Base-by-base conservation (phyloP, 2,113 vertebrate species). In the Ornithorhynchus anatinus region DNA sequence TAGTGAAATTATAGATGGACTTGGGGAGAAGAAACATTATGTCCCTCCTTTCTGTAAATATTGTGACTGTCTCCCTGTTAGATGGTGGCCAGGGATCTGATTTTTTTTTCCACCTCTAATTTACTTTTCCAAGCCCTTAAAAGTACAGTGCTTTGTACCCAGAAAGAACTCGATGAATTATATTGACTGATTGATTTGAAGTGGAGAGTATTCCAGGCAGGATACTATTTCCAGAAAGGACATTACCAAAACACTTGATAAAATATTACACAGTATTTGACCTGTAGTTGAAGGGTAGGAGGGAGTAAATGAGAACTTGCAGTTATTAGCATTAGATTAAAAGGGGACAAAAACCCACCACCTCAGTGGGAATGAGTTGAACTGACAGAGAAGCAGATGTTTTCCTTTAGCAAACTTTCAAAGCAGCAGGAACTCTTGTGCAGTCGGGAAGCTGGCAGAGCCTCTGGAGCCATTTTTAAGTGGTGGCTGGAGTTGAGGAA, bases 351-450 rank as follows among this genome's bases (percentile, higher is more conserved):
- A 31, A 10, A 1, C 54, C 60, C 56, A 31, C 29, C 64, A 39
- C 52, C 48, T 75, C 67, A 45, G 64, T 75, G 60, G 40, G 77
- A 85, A 32, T 14, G 52, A 76, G 81, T 31, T 47, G 72, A 77
- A 42, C 40, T 52, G 59, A 48, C 15, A 17, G 52, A 72, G 59
- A 84, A 84, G 53, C 83, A 87, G 83, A 81, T 84, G 82, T 84
- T 87, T 84, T 70, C 72, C 78, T 79, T 85, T 85, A 84, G 75
- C 66, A 67, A 77, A 79, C 48, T 59, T 84, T 70, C 70, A 85
- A 77, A 75, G 75, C 78, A 75, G 78, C 67, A 59, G 82, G 52
- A 77, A 77, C 62, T 43, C 5, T 1, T 19, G 35, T 76, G 77
- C 47, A 77, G 69, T 69, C 59, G 75, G 60, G 69, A 81, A 77